Conservation (phyloP, 2,888 invertebrate genomes). For the Tetranychus truncatus region DNA sequence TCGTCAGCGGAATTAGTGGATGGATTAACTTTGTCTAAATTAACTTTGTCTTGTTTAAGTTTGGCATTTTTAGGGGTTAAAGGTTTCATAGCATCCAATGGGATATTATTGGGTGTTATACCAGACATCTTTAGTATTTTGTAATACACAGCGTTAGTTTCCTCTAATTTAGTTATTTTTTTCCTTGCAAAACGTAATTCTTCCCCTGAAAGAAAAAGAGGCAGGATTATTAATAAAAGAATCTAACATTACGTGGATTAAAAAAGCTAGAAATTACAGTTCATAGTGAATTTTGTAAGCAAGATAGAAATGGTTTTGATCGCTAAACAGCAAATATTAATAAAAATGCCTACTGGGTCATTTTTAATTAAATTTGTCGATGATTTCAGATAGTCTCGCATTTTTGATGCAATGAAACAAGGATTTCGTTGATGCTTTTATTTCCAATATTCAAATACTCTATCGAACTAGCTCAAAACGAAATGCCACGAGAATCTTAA, state of each 20-base stretch:
- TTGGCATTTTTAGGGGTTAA: not conserved
- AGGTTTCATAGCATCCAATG: constrained; percentile 3
- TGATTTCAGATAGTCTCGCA: too few relatives aligned
- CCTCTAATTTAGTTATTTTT: constrained; percentile 24
- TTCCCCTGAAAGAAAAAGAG: not conserved
- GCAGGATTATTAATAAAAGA: not conserved
- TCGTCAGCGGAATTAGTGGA: not conserved
- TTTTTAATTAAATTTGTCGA: too few relatives aligned
- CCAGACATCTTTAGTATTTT: constrained; percentile 31
- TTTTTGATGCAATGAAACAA: too few relatives aligned
- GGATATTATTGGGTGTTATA: constrained; percentile 24
- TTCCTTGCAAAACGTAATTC: not conserved
- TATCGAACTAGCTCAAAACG: too few relatives aligned
- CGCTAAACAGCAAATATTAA: too few relatives aligned
- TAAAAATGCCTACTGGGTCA: too few relatives aligned
- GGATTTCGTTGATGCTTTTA: too few relatives aligned
- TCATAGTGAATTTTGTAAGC: not conserved
- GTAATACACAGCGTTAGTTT: constrained; percentile 29
- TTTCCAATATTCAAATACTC: too few relatives aligned
- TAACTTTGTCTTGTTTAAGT: not conserved
- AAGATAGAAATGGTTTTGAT: too few relatives aligned
- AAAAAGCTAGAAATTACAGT: not conserved
- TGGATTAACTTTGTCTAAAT: not conserved
- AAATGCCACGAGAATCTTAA: too few relatives aligned
- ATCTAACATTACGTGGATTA: not conserved